Percentiles rank a stretch among this genome's conserved stretches.
Evolutionary conservation across 2,797 vertebrate species (phyloP).

Genomic region (Mallotus villosus): DNA sequence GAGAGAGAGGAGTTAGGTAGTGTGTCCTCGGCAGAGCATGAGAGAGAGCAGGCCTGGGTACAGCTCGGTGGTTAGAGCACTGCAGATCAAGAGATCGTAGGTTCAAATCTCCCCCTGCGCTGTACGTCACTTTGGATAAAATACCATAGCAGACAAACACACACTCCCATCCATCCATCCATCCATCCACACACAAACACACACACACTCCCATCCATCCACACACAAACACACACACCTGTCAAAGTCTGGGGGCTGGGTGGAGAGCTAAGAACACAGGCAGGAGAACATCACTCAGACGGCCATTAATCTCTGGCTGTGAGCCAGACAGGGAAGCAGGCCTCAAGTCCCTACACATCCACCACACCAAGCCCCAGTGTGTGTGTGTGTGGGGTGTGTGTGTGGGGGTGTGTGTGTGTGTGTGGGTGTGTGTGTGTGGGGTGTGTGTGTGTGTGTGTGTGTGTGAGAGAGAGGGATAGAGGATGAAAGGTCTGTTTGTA

Average conservation of each 20-base stretch:
- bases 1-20: no score
- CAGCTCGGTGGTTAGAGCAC: slow-evolving; percentile 29
- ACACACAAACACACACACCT: slow-evolving; percentile 52
- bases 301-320: slow-evolving; percentile 71
- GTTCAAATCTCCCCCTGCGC: not conserved
- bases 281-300: slow-evolving; percentile 65
- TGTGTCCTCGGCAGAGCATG: no score
- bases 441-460: not conserved
- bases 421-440: not conserved
- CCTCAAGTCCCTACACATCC: slow-evolving; percentile 58
- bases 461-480: not conserved
- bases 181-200: not conserved
- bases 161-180: not conserved
- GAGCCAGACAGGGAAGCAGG: slow-evolving; percentile 63
- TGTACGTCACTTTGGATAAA: no score
- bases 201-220: slow-evolving; percentile 31
- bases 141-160: not conserved
- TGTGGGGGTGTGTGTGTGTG: not conserved
- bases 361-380: slow-evolving; percentile 36
- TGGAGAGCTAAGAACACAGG: slow-evolving; percentile 57
- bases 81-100: slow-evolving; percentile 49
- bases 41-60: no score
- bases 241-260: slow-evolving; percentile 47
- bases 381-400: not conserved
- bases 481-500: slow-evolving; percentile 3